Conservation (phyloP, 2,888 invertebrate genomes). For the Trimorus sp. region DNA sequence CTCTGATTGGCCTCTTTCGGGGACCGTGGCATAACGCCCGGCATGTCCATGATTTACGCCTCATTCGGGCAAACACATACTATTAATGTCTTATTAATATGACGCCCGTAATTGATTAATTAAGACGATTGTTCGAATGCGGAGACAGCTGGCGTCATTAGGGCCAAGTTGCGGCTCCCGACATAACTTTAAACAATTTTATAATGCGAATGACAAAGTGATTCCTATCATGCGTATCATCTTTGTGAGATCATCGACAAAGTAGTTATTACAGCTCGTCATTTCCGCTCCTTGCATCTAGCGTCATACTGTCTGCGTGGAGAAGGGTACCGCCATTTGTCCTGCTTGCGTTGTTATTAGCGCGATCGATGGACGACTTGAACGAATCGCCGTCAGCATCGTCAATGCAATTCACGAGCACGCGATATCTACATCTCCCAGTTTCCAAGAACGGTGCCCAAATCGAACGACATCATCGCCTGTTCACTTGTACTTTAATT, state of each 20-base stretch:
- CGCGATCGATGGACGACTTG: constrained; percentile 37
- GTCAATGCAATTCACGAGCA: too few species aligned
- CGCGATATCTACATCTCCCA: not conserved
- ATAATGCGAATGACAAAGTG: constrained; percentile 60
- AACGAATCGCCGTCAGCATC: constrained; percentile 4
- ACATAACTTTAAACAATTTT: constrained; percentile 71
- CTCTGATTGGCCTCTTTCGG: constrained; percentile 8
- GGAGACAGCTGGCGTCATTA: constrained; percentile 73
- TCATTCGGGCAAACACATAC: constrained; percentile 45
- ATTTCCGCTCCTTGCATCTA: constrained; percentile 69
- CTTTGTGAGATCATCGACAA: constrained; percentile 72
- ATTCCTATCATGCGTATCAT: constrained; percentile 71
- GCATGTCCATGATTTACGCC: constrained; percentile 34
- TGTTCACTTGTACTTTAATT: too few species aligned
- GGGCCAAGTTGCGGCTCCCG: constrained; percentile 66
- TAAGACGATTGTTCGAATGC: constrained; percentile 60
- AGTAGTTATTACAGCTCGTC: constrained; percentile 69
- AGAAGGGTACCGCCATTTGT: constrained; percentile 64
- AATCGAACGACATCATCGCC: not conserved
- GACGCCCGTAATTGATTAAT: constrained; percentile 63
- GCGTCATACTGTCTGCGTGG: constrained; percentile 43
- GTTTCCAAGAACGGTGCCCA: not conserved
- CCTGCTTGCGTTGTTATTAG: constrained; percentile 26
- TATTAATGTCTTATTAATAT: constrained; percentile 60
- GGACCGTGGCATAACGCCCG: constrained; percentile 7